phyloP scores from a whole-genome alignment of 2,113 vertebrate genomes.

The Mugil cephalus region DNA sequence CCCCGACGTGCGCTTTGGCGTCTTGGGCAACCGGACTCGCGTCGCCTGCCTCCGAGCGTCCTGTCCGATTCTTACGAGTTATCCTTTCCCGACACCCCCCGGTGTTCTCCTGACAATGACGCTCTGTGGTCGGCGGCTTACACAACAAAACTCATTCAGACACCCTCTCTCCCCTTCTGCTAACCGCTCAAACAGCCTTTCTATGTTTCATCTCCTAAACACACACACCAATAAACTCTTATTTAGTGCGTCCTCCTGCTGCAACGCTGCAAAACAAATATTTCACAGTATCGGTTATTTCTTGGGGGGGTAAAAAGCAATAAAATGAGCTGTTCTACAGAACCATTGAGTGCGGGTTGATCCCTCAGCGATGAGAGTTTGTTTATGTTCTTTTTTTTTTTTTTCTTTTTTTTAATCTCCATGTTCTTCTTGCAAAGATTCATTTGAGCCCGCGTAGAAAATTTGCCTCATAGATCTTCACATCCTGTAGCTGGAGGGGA shows the following conservation, averaged over 20 bases:
- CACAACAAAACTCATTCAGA: constrained; percentile 14
- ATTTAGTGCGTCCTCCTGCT: neutral
- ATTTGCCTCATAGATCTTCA: constrained; percentile 9
- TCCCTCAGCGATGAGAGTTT: constrained; percentile 18
- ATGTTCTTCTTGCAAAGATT: constrained; percentile 8
- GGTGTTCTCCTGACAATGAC: constrained; percentile 25
- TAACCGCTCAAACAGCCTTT: constrained; percentile 34
- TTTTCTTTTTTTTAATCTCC: constrained; percentile 52
- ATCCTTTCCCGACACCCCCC: constrained; percentile 5
- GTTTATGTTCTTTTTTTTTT: constrained; percentile 29
- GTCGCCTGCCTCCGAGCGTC: constrained; percentile 61
- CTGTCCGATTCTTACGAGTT: constrained; percentile 44
- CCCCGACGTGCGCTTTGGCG: constrained; percentile 7
- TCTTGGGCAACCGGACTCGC: constrained; percentile 6
- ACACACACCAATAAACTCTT: constrained; percentile 4
- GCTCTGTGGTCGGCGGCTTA: constrained; percentile 52
- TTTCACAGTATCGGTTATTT: constrained; percentile 3
- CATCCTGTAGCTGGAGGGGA: constrained; percentile 9
- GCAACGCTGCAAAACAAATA: neutral
- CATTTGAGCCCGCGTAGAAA: constrained; percentile 43
- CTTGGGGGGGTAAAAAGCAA: neutral
- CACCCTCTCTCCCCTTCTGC: neutral
- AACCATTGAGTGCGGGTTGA: constrained; percentile 2
- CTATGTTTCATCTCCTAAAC: constrained; percentile 27
- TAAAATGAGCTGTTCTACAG: constrained; percentile 13